These are phyloP conservation scores for Acleris cristana DNA, from an alignment of 2,888 invertebrate species.

Conservation along the genomic window DNA sequence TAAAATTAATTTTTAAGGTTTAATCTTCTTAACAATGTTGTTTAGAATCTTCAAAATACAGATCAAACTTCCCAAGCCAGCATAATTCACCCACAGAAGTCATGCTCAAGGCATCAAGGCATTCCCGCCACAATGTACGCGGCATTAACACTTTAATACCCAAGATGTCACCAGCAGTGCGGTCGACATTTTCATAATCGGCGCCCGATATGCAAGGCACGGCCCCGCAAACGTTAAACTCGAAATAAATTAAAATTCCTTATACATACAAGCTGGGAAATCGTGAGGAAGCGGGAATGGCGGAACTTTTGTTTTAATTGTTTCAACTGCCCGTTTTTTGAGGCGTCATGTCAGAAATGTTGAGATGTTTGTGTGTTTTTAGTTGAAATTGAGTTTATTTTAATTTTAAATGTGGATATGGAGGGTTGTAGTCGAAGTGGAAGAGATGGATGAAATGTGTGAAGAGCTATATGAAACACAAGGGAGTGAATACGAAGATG, in stretches of 20 bases:
- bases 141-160: conserved; percentile 33
- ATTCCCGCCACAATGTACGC: conserved; percentile 15
- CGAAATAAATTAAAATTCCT: conserved; percentile 65
- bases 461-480: too few species aligned
- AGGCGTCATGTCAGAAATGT: neutral
- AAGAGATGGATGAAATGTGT: too few species aligned
- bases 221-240: conserved; percentile 50
- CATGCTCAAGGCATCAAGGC: neutral
- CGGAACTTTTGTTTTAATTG: conserved; percentile 34
- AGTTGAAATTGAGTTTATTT: too few species aligned
- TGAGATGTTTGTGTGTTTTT: neutral
- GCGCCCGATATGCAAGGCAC: conserved; percentile 55
- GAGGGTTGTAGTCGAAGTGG: too few species aligned
- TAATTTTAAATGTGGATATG: too few species aligned
- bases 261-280: conserved; percentile 54
- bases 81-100: conserved; percentile 1
- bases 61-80: neutral
- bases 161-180: conserved; percentile 52
- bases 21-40: too few species aligned
- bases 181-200: conserved; percentile 54
- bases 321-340: conserved; percentile 18
- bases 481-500: too few species aligned
- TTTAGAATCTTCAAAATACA: neutral
- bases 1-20: too few species aligned
- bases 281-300: conserved; percentile 48